Evolutionary conservation across 2,797 vertebrate species (phyloP).

Genomic region (Cynopterus sphinx): DNA sequence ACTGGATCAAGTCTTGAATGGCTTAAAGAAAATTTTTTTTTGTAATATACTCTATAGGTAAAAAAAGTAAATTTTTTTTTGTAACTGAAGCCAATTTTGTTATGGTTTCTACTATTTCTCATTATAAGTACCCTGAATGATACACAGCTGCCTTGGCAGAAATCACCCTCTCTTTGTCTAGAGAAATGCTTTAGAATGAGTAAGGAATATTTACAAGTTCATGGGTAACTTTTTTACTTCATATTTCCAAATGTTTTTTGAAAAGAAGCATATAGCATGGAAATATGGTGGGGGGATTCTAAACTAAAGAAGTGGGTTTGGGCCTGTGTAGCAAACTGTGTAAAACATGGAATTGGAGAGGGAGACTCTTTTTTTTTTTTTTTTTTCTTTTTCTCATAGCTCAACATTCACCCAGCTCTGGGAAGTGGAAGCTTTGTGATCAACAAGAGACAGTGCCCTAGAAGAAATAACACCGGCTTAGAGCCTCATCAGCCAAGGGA

Average conservation of each 20-base stretch:
- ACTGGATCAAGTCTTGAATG: neutral
- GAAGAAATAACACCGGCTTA: neutral
- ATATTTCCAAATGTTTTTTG: neutral
- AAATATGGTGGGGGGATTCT: neutral
- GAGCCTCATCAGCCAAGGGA: no score
- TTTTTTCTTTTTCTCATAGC: neutral
- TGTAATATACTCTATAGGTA: neutral
- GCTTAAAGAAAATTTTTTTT: neutral
- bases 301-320: neutral
- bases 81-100: neutral
- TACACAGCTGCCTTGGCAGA: neutral
- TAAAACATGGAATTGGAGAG: neutral
- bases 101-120: neutral
- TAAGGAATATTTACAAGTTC: neutral
- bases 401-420: neutral
- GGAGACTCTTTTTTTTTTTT: neutral
- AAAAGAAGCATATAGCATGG: neutral
- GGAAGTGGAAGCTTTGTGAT: neutral
- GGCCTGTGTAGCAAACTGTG: neutral
- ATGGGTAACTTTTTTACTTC: neutral
- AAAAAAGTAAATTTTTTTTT: neutral
- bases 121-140: neutral
- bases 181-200: neutral
- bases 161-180: neutral
- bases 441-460: no score